Evolutionary conservation across 2,888 invertebrate genomes (phyloP), one percentile per base, ranked within the genome.

Genomic region (Octonoba sinensis): DNA sequence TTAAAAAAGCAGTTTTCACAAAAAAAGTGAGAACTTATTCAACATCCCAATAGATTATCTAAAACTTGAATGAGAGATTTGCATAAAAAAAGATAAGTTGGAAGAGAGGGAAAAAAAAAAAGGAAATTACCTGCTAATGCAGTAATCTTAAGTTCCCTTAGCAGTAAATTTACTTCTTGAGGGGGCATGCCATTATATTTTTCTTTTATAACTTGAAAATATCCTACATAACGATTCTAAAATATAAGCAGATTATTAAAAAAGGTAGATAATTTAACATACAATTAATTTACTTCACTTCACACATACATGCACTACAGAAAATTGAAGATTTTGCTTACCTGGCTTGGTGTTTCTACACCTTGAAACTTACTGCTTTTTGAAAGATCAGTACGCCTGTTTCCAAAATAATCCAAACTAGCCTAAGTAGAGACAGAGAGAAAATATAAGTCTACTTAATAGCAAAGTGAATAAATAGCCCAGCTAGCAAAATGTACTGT

Each of bases 311-410:
- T 60, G 24, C 3, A 44, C 16, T 27, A 16, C 27, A 27, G 27
- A 60, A 27, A 27, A 27, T 27, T 6, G 11, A 11, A 36, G 11
- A 36, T 4, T 36, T 36, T 36, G 36, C 36, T 73, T 84, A 89
- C 89, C 88, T 90, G 90, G 85, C 90, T 90, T 2, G 90, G 90
- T 46, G 90, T 90, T 85, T 90, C 90, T 1, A 90, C 90, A 22
- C 90, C 90, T 85, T 90, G 90, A 85, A 90, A 90, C 66, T 88
- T 89, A 15, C 85, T 87, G 6, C 90, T 89, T 47, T 89, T 88
- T 81, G 87, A 87, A 46, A 88, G 86, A 86, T 90, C 90, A 56
- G 90, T 90, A 72, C 90, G 85, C 47, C 90, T 86, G 67, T 88
- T 88, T 20, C 90, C 90, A 87, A 90, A 90, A 85, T 90, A 90